Evolutionary conservation across 2,888 invertebrate species (phyloP).

Genomic region (Tipula lateralis): DNA sequence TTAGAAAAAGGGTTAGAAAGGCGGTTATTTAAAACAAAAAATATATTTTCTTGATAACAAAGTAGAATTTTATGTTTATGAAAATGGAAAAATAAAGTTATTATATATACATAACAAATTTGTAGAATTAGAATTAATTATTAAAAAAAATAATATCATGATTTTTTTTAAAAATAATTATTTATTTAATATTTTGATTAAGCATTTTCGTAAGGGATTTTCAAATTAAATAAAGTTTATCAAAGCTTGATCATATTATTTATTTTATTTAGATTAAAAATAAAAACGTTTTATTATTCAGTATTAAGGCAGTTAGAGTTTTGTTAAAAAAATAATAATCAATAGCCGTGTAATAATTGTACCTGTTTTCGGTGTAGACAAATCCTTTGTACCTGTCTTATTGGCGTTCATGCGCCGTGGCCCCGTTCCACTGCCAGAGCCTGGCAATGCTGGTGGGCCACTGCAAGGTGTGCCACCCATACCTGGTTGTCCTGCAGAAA

Average conservation of each 20-base stretch:
- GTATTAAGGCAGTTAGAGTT: background rate
- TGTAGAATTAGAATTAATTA: background rate
- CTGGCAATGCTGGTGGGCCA: constrained; percentile 48
- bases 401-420: constrained; percentile 49
- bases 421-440: constrained; percentile 46
- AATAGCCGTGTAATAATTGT: background rate
- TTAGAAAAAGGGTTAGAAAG: background rate
- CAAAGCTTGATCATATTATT: background rate
- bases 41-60: background rate
- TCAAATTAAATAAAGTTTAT: background rate
- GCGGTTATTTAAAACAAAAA: background rate
- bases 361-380: constrained; percentile 51
- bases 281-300: background rate
- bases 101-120: background rate
- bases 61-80: background rate
- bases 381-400: constrained; percentile 47
- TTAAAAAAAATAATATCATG: background rate
- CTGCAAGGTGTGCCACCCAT: constrained; percentile 48
- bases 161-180: background rate
- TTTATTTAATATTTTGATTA: background rate
- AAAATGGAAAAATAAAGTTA: background rate
- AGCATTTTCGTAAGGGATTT: background rate
- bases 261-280: background rate
- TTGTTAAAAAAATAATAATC: background rate
- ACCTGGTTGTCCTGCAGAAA: constrained; percentile 44